Base-by-base conservation (phyloP, 1,140 invertebrate species). In the Diabrotica virgifera region DNA sequence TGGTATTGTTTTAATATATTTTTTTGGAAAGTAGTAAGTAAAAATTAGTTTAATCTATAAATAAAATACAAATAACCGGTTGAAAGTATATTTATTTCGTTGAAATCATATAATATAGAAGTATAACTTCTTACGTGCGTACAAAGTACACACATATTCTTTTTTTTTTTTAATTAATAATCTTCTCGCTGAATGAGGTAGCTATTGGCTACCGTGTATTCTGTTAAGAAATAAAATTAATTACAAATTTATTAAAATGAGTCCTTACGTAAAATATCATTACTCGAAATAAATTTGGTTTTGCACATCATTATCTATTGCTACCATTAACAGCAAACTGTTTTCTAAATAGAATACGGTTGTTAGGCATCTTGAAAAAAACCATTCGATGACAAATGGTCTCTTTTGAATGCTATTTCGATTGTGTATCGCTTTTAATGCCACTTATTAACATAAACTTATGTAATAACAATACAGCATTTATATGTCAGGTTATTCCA, bases 381-480 rank as follows among this genome's bases (percentile, higher is more conserved):
- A 59, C 14, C n/a, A 13, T 10, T 24, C 24, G 13, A 59, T 70
- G 68, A 70, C 68, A 67, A 70, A 70, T 70, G 65, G 65, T 61
- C 55, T 56, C 65, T 67, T 62, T 10, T 66, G 64, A 64, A 66
- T 59, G 64, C 62, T 61, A 58, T 67, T 66, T 70, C 65, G 62
- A 66, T 66, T 70, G 68, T 70, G 56, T 64, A 64, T 51, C 36
- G 62, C 59, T 51, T 62, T 70, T 67, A 70, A 70, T 65, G 63
- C 52, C 52, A 35, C 50, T 24, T 54, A 70, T 70, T 70, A 67
- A 64, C 68, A 70, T 70, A 70, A 66, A 70, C 68, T 70, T 70
- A 70, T 62, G 63, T 67, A 70, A 70, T 62, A 65, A 70, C 68
- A 70, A 70, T 70, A 59, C 52, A 54, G 68, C 68, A 70, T 70